Evolutionary conservation across 2,113 vertebrate genomes (phyloP).

Genomic region (Brachionichthys hirsutus): DNA sequence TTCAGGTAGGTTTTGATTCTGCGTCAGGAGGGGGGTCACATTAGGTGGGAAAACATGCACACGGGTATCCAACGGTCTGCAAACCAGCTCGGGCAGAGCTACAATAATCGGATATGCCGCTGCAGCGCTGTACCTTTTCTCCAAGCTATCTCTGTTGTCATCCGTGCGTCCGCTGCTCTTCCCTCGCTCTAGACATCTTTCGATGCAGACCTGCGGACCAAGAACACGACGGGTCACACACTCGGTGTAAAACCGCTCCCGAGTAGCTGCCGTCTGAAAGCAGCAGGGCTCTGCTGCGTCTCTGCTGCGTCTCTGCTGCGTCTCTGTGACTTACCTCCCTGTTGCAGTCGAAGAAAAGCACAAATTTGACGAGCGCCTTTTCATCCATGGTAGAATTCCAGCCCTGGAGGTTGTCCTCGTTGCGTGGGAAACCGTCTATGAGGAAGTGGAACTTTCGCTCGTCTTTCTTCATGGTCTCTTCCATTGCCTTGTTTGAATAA

Average conservation of each 20-base stretch:
- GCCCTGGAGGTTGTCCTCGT: slow-evolving; percentile 95
- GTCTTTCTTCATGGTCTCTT: slow-evolving; percentile 87
- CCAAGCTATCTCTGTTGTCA: slow-evolving; percentile 94
- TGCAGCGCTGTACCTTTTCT: slow-evolving; percentile 84
- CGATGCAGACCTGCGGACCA: slow-evolving; percentile 84
- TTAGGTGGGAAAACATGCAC: slow-evolving; percentile 54
- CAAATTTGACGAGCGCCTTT: slow-evolving; percentile 92
- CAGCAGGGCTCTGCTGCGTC: background rate
- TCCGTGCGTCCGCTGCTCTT: slow-evolving; percentile 94
- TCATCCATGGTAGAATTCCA: slow-evolving; percentile 91
- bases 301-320: background rate
- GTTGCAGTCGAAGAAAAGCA: slow-evolving; percentile 96
- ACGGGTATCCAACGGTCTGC: no score
- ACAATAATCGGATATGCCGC: no score
- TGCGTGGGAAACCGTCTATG: slow-evolving; percentile 97
- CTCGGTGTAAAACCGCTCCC: background rate
- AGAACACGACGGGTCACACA: background rate
- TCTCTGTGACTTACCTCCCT: slow-evolving; percentile 81
- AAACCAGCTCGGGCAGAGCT: slow-evolving; percentile 45
- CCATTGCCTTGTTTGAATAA: slow-evolving; percentile 69
- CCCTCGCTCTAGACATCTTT: slow-evolving; percentile 92
- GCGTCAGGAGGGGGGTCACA: slow-evolving; percentile 57
- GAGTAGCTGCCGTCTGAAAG: background rate
- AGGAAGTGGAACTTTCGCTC: slow-evolving; percentile 90
- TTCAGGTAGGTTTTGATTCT: slow-evolving; percentile 95